Base-by-base conservation (phyloP, 2,797 vertebrate species). In the Antennarius maculatus region DNA sequence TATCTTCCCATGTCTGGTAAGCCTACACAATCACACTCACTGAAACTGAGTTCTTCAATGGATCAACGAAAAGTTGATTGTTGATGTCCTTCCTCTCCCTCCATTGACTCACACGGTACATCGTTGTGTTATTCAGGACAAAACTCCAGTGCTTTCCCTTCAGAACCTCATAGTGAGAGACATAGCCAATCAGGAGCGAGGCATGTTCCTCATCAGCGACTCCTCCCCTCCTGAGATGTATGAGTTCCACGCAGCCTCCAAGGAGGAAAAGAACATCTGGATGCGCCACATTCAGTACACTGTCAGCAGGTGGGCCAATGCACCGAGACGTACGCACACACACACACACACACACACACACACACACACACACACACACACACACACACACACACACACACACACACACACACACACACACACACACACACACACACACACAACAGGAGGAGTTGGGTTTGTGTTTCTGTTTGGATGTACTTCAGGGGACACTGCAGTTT, bases 161-260 rank as follows among this genome's bases (percentile, higher is more conserved):
- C 94, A 95, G 81, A 96, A 95, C 81, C 88, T 97, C 23, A 95
- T 98, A 0, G 93, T 98, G 3, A 85, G 96, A 37, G 95, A 97
- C 70, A 96, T 98, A 14, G 97, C 97, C 84, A 98, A 96, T 90
- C 96, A 97, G 89, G 96, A 97, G 75, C 93, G 96, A 76, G 97
- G 97, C 4, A 93, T 98, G 93, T 98, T 97, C 86, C 92, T 98
- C 48, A 95, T 97, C 52, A 96, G 87, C n/a, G 93, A 95, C 0
- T 92, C 93, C 0, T 79, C 75, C 18, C 96, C 96, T 0, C 95
- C 96, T 0, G 96, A 96, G 87, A 98, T 97, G 96, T 97, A 97
- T 0, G 97, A 98, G 89, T 93, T 97, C 12, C 94, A 98, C n/a
- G 92, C 95, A 0, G 92, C 94, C 0, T 95, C 95, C 17, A 94